Conservation (phyloP, 2,888 invertebrate species). For the Himalopsyche anomala region DNA sequence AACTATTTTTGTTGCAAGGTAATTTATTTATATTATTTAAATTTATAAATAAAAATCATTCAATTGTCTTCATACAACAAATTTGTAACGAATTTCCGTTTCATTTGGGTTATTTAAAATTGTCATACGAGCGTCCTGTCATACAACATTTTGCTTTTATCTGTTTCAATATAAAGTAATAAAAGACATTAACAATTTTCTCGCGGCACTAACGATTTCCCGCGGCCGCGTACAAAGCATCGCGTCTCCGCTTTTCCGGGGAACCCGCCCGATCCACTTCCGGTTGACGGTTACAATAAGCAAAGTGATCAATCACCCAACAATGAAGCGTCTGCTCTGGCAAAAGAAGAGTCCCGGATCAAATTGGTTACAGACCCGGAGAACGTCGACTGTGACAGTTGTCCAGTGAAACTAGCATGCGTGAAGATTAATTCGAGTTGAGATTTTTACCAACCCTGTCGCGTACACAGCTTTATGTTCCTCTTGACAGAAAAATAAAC, state of each 20-base stretch:
- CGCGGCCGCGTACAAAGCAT: constrained; percentile 43
- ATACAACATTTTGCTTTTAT: not conserved
- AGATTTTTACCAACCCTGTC: not conserved
- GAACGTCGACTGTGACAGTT: not conserved
- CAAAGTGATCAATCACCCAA: constrained; percentile 62
- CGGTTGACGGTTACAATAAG: constrained; percentile 57
- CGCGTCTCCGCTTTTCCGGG: constrained; percentile 36
- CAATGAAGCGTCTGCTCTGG: constrained; percentile 56
- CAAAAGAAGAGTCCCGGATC: constrained; percentile 44
- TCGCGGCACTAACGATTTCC: constrained; percentile 60
- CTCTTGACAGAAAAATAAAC: too few species aligned
- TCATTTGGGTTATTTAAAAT: not conserved
- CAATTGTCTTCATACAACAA: too few species aligned
- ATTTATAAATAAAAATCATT: too few species aligned
- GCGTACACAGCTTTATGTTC: too few species aligned
- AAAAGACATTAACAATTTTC: constrained; percentile 44
- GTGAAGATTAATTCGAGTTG: constrained; percentile 8
- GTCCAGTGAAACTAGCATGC: not conserved
- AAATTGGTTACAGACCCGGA: constrained; percentile 33
- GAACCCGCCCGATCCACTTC: constrained; percentile 48
- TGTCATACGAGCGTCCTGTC: not conserved
- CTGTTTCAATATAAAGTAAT: constrained; percentile 23
- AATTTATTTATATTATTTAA: too few species aligned
- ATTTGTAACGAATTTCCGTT: too few species aligned
- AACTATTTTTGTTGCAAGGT: too few species aligned